A percentile compares a stretch with the other conserved stretches of the same genome.
Evolutionary conservation across 1,140 invertebrate genomes (phyloP).

Genomic region (Microplitis mediator): DNA sequence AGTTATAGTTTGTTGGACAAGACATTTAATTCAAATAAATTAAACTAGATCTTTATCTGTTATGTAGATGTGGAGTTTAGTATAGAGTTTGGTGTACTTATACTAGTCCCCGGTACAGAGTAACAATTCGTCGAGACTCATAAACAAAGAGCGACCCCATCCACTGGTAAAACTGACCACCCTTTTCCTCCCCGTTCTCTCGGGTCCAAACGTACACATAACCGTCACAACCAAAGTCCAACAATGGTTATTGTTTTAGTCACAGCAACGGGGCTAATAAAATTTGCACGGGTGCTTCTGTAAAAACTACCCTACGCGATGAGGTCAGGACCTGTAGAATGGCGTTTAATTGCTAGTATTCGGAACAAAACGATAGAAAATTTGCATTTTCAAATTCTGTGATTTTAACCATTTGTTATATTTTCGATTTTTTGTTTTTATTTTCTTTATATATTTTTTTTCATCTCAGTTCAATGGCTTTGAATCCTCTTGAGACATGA

Average conservation of each 20-base stretch:
- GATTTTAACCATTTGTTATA: background rate
- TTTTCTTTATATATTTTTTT: background rate
- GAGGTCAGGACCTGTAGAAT: slow-evolving; percentile 1
- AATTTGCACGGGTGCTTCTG: slow-evolving; percentile 31
- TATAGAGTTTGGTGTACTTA: too few species aligned
- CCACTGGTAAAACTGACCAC: slow-evolving; percentile 27
- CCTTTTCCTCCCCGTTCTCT: slow-evolving; percentile 25
- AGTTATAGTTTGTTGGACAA: too few species aligned
- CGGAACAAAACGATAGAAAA: background rate
- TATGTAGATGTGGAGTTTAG: too few species aligned
- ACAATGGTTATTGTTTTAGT: slow-evolving; percentile 53
- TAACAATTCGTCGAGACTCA: background rate
- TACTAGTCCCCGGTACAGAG: too few species aligned
- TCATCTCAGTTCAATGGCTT: slow-evolving; percentile 46
- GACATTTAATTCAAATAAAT: too few species aligned
- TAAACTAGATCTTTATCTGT: too few species aligned
- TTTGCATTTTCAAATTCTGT: too few species aligned
- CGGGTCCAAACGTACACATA: slow-evolving; percentile 25
- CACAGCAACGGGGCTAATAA: slow-evolving; percentile 39
- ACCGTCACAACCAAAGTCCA: slow-evolving; percentile 37
- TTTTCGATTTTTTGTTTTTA: background rate
- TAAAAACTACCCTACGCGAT: background rate
- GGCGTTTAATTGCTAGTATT: slow-evolving; percentile 4
- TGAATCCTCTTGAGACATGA: slow-evolving; percentile 61
- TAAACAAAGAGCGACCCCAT: background rate